Evolutionary conservation across 2,113 vertebrate genomes (phyloP).

Genomic region (Dipodomys merriami): DNA sequence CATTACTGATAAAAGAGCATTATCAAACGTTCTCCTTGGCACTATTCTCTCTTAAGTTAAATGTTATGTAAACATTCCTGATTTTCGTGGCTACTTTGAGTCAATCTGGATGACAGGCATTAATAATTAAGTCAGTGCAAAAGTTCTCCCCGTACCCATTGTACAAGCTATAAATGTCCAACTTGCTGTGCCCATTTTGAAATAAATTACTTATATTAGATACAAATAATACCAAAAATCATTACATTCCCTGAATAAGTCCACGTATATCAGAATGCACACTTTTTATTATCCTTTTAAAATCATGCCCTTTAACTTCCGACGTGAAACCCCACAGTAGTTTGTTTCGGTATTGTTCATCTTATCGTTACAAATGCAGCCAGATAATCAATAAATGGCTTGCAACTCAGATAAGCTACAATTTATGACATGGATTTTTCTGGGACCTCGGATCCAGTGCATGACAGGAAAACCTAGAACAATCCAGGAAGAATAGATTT

Average conservation of each 20-base stretch:
- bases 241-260: conserved; percentile 17
- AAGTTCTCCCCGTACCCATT: conserved; percentile 43
- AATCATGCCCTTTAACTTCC: background rate
- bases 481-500: background rate
- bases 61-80: conserved; percentile 63
- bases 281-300: background rate
- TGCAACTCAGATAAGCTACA: background rate
- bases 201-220: conserved; percentile 18
- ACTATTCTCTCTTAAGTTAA: conserved; percentile 49
- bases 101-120: conserved; percentile 46
- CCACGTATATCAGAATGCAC: background rate
- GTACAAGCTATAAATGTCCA: conserved; percentile 53
- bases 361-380: background rate
- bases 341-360: background rate
- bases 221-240: conserved; percentile 36
- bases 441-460: background rate
- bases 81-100: conserved; percentile 48
- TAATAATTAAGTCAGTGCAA: conserved; percentile 46
- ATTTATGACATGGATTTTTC: background rate
- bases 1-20: background rate
- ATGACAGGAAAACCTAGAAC: background rate
- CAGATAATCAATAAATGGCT: background rate
- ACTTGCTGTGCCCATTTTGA: conserved; percentile 28
- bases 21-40: conserved; percentile 39
- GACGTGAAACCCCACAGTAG: background rate